Percentiles rank a stretch among this genome's conserved stretches.
Conservation (phyloP, 2,888 invertebrate species). For the Galerucella nymphaeae region DNA sequence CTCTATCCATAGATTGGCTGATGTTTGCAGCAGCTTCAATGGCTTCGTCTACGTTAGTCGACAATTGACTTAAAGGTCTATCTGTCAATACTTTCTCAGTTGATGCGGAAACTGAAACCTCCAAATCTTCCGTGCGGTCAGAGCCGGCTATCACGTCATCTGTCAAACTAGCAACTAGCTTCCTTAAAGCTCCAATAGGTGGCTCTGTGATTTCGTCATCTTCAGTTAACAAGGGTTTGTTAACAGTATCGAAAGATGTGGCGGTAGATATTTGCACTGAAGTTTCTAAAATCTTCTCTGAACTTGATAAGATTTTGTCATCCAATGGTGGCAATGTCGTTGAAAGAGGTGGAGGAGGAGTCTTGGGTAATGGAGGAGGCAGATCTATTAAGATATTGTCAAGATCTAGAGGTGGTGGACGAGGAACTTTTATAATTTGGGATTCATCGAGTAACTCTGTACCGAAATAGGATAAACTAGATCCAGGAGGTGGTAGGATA, state of each 20-base stretch:
- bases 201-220: conserved; percentile 7
- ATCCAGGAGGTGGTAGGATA: conserved; percentile 21
- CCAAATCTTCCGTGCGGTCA: conserved; percentile 9
- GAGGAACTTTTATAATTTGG: conserved; percentile 50
- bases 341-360: conserved; percentile 48
- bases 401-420: conserved; percentile 49
- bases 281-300: conserved; percentile 25
- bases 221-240: neutral
- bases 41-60: neutral
- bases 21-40: neutral
- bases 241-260: conserved; percentile 9
- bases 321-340: conserved; percentile 46
- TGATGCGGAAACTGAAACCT: conserved; percentile 25
- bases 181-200: conserved; percentile 26
- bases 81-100: conserved; percentile 9
- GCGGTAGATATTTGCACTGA: conserved; percentile 24
- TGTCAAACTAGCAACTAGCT: conserved; percentile 23
- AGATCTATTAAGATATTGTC: conserved; percentile 22
- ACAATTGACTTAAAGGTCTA: neutral
- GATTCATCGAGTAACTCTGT: conserved; percentile 44
- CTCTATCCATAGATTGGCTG: neutral
- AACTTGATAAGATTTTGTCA: conserved; percentile 22
- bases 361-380: conserved; percentile 32
- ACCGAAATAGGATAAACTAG: conserved; percentile 41
- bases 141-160: conserved; percentile 23